Base-by-base conservation (phyloP, 2,888 invertebrate genomes). In the Eurytoma adleriae region DNA sequence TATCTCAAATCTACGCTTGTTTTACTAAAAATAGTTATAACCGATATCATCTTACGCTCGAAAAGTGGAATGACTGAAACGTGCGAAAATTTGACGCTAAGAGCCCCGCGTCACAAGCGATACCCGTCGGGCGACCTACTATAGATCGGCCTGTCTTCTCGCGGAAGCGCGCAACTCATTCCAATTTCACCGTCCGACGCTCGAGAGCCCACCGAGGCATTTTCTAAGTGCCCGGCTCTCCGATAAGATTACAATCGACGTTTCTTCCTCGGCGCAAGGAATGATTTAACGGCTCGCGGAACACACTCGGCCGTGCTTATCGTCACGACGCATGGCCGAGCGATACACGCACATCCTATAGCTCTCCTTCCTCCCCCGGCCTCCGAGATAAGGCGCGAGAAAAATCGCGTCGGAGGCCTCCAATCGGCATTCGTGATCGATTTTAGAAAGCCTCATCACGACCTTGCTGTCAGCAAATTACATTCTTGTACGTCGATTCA, bases 371-470 rank as follows among this genome's bases (percentile, higher is more conserved):
- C 54, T 40, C 14, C 18, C 16, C 10, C 16, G 52, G 56, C 7
- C 24, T 27, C 69, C n/a, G 40, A 54, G 56, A 69, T 57, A 67
- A 24, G 52, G 16, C 20, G 50, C 40, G 50, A 67, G 16, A 66
- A 67, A 40, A 40, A 40, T 40, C 10, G 78, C n/a, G 20, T 40
- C 30, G 16, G 18, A 16, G 10, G 40, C n/a, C 16, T 75, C 61
- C 74, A 78, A 73, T 73, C 59, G 54, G 64, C 66, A 56, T 62
- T 54, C n/a, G 57, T 20, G 70, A 78, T 78, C 73, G 78, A 78
- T 81, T 81, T 78, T 71, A 67, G 62, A 81, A 81, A 81, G 71
- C 74, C 68, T 81, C 78, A 78, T 81, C 74, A 62, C 75, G 74
- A 70, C 69, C 78, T 74, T 75, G 71, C 56, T 64, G 78, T 71